A percentile compares a stretch with the other conserved stretches of the same genome.
These are phyloP conservation scores for Encarsia formosa DNA, from an alignment of 2,888 invertebrate genomes.

Conservation along the genomic window DNA sequence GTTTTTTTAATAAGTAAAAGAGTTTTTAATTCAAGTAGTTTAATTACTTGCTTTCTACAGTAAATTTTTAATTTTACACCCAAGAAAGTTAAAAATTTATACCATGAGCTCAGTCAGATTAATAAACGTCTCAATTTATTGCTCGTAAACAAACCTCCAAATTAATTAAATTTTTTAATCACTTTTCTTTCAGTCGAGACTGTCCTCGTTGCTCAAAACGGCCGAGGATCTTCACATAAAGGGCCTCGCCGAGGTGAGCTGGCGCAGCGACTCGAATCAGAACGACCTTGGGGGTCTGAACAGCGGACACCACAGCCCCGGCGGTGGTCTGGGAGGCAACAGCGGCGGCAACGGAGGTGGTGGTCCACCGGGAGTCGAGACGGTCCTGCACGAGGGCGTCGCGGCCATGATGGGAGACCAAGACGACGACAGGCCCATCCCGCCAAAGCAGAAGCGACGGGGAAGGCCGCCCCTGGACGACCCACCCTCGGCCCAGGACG, in stretches of 20 bases:
- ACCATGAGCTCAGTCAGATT: too few species aligned
- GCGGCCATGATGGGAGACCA: slow-evolving; percentile 39
- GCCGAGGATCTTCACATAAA: slow-evolving; percentile 90
- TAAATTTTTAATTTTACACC: too few species aligned
- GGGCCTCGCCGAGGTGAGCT: slow-evolving; percentile 85
- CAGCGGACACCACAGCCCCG: slow-evolving; percentile 46
- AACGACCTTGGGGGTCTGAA: slow-evolving; percentile 39
- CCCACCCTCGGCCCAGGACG: slow-evolving; percentile 53
- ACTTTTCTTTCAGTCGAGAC: slow-evolving; percentile 72
- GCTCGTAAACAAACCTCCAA: too few species aligned
- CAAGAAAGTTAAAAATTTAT: too few species aligned
- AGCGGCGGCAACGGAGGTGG: slow-evolving; percentile 35
- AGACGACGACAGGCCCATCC: slow-evolving; percentile 46
- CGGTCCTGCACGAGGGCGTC: slow-evolving; percentile 44
- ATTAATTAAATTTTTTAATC: too few species aligned
- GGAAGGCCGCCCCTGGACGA: slow-evolving; percentile 67
- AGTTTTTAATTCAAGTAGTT: slow-evolving; percentile 4
- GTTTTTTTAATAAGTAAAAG: slow-evolving; percentile 13
- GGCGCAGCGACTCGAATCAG: slow-evolving; percentile 56
- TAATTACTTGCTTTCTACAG: slow-evolving; percentile 13
- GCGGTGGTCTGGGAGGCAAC: slow-evolving; percentile 35
- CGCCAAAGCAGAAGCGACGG: slow-evolving; percentile 60
- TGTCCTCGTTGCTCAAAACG: slow-evolving; percentile 83
- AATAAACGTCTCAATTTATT: too few species aligned
- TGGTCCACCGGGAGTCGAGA: slow-evolving; percentile 29